Conservation (phyloP, 2,113 vertebrate species). For the Agapornis roseicollis region DNA sequence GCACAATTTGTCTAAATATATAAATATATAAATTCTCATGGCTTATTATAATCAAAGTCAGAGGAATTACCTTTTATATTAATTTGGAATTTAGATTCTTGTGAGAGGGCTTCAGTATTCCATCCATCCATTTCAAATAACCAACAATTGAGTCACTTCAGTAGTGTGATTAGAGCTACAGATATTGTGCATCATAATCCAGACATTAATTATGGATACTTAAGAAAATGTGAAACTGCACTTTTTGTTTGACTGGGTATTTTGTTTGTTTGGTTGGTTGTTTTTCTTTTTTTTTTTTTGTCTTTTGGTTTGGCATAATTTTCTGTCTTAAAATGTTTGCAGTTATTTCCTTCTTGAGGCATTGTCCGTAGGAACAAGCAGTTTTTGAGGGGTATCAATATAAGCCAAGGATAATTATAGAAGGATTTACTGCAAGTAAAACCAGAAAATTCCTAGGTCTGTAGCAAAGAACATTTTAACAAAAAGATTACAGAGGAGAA, state of each 20-base stretch:
- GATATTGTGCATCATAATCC: neutral
- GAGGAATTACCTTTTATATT: neutral
- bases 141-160: neutral
- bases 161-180: neutral
- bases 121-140: conserved; percentile 11
- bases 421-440: neutral
- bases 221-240: neutral
- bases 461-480: neutral
- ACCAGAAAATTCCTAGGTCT: neutral
- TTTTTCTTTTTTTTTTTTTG: neutral
- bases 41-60: neutral
- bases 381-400: neutral
- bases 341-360: neutral
- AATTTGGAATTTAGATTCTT: conserved; percentile 14
- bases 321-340: neutral
- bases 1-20: neutral
- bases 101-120: neutral
- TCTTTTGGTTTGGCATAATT: neutral
- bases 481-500: neutral
- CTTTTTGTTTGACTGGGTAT: too few relatives aligned
- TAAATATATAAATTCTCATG: neutral
- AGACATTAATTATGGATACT: neutral
- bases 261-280: neutral
- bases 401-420: neutral
- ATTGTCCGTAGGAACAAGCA: neutral